Conservation (phyloP, 2,888 invertebrate species). For the Ennomos erosarius region DNA sequence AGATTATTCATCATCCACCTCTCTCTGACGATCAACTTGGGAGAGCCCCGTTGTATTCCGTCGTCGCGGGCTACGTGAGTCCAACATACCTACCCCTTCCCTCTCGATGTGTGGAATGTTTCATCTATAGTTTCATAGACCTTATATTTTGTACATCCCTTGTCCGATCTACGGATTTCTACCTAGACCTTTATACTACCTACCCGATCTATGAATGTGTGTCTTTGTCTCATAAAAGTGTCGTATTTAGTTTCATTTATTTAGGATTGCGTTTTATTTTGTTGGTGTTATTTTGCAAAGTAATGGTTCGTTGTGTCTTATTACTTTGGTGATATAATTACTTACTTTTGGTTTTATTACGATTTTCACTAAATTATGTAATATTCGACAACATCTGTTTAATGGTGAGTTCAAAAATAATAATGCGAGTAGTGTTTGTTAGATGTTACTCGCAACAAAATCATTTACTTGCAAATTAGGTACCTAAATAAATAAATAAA, state of each 20-base stretch:
- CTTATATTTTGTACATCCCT: slow-evolving; percentile 40
- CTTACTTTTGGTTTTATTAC: no score
- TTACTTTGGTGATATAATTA: not conserved
- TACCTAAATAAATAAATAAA: no score
- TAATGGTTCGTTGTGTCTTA: slow-evolving; percentile 13
- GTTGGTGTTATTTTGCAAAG: slow-evolving; percentile 26
- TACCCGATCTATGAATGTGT: slow-evolving; percentile 34
- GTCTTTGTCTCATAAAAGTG: slow-evolving; percentile 31
- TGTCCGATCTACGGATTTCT: slow-evolving; percentile 24
- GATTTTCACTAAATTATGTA: no score
- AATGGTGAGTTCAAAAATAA: no score
- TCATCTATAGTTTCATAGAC: slow-evolving; percentile 54
- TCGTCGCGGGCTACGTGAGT: slow-evolving; percentile 81
- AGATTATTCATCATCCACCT: slow-evolving; percentile 90
- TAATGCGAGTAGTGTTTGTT: no score
- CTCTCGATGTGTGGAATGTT: slow-evolving; percentile 82
- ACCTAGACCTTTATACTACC: slow-evolving; percentile 4
- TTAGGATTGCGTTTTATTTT: slow-evolving; percentile 29
- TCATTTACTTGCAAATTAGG: no score
- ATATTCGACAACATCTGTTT: no score
- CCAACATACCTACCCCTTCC: slow-evolving; percentile 61
- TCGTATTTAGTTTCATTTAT: slow-evolving; percentile 30
- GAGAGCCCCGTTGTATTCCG: slow-evolving; percentile 78
- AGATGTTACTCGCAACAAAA: no score
- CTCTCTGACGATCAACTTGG: slow-evolving; percentile 86